Evolutionary conservation across 2,113 vertebrate species (phyloP).

Genomic region (Eira barbara): DNA sequence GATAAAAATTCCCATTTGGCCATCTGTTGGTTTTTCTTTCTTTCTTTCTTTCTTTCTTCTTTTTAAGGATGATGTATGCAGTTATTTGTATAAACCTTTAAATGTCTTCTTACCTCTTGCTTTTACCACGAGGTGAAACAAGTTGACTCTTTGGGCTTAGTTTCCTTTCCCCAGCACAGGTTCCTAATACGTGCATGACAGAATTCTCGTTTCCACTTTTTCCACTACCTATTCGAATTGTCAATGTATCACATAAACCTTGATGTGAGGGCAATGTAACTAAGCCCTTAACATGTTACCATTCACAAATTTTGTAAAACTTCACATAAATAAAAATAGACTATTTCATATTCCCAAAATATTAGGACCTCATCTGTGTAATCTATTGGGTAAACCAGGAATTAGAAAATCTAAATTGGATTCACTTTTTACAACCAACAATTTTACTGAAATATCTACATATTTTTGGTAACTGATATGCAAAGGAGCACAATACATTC

Average conservation of each 20-base stretch:
- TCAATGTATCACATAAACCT: neutral
- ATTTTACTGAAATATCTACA: neutral
- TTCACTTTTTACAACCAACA: neutral
- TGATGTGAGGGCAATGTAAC: neutral
- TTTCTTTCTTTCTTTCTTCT: neutral
- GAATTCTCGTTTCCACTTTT: constrained; percentile 1
- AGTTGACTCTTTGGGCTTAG: neutral
- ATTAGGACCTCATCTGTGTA: neutral
- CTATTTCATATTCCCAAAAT: neutral
- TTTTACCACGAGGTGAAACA: neutral
- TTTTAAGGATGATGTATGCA: neutral
- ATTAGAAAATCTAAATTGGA: neutral
- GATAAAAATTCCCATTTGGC: neutral
- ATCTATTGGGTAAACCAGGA: neutral
- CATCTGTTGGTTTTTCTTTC: neutral
- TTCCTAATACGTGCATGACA: neutral
- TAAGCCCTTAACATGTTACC: neutral
- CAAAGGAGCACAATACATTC: neutral
- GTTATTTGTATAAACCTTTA: neutral
- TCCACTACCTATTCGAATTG: neutral
- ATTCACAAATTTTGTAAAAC: neutral
- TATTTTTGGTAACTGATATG: neutral
- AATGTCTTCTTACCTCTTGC: neutral
- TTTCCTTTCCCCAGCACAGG: neutral
- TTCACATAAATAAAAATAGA: neutral